Base-by-base conservation (phyloP, 2,888 invertebrate genomes). In the Pedicia rivosa region DNA sequence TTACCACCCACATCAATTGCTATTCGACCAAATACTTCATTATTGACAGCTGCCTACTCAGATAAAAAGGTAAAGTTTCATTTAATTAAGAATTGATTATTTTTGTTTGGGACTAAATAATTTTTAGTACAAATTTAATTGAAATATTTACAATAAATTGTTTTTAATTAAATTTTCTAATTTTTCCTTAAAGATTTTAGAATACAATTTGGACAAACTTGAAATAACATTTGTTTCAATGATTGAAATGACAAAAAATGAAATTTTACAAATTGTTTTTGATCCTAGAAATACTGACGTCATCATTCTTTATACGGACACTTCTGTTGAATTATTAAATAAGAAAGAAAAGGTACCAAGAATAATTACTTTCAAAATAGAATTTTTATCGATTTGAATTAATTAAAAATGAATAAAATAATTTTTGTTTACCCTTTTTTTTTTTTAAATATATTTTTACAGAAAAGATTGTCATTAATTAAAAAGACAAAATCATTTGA, bases 31-130 rank as follows among this genome's bases (percentile, higher is more conserved):
- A 55, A 55, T 7, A 59, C 60, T 2, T 65, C 70, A 5, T 66
- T 66, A 29, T 56, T 90, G 6, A 67, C 84, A 22, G 65, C 81
- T 8, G 72, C 72, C 3, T 88, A 87, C 60, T 68, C 82, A 1
- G 80, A 91, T 63, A 78, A 80, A 48, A 79, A 75, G 70, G 83
- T 82, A 56, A 51, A 50, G 44, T 38, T 28, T n/a, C n/a, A n/a
- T n/a, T n/a, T n/a, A n/a, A n/a, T n/a, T n/a, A n/a, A n/a, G n/a
- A n/a, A n/a, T n/a, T n/a, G n/a, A n/a, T n/a, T n/a, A n/a, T n/a
- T n/a, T n/a, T n/a, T n/a, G n/a, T n/a, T n/a, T n/a, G n/a, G n/a
- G n/a, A n/a, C n/a, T n/a, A n/a, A n/a, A n/a, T n/a, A n/a, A 14
- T 16, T 30, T 15, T 24, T 24, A 24, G 2, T 25, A 19, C 10